Conservation (phyloP, 2,113 vertebrate genomes). For the Brienomyrus longianalis region DNA sequence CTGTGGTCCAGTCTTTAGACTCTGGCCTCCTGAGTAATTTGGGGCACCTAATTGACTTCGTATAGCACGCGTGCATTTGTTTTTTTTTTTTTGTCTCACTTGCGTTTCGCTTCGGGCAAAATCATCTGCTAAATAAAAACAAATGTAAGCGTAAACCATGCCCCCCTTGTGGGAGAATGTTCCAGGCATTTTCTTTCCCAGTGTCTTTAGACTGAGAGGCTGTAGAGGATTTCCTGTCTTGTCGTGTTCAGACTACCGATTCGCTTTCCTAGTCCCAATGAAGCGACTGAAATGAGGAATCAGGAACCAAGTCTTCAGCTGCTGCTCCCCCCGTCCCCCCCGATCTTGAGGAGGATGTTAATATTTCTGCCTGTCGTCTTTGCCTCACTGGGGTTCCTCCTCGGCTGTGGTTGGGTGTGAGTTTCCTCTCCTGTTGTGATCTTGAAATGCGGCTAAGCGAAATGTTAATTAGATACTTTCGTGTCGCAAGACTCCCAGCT, state of each 20-base stretch:
- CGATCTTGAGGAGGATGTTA: background rate
- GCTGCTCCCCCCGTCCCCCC: background rate
- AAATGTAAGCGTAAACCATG: background rate
- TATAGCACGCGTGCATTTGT: background rate
- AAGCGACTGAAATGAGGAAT: background rate
- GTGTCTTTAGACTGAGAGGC: background rate
- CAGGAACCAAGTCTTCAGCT: background rate
- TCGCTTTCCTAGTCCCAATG: background rate
- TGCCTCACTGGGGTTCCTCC: constrained; percentile 8
- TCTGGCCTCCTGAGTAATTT: background rate
- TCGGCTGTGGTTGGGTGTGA: constrained; percentile 33
- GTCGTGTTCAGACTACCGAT: background rate
- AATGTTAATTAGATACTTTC: constrained; percentile 29
- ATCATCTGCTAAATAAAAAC: background rate
- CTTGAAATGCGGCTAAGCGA: constrained; percentile 31
- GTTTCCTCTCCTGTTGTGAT: constrained; percentile 42
- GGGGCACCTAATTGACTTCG: background rate
- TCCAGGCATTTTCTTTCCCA: background rate
- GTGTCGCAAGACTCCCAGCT: constrained; percentile 12
- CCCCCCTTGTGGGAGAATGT: background rate
- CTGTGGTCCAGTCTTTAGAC: background rate
- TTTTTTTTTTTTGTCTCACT: background rate
- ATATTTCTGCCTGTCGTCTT: background rate
- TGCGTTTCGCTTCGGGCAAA: background rate
- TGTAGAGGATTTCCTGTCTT: background rate